These are phyloP conservation scores for Thera obeliscata DNA, from an alignment of 2,888 invertebrate genomes.

Conservation along the genomic window DNA sequence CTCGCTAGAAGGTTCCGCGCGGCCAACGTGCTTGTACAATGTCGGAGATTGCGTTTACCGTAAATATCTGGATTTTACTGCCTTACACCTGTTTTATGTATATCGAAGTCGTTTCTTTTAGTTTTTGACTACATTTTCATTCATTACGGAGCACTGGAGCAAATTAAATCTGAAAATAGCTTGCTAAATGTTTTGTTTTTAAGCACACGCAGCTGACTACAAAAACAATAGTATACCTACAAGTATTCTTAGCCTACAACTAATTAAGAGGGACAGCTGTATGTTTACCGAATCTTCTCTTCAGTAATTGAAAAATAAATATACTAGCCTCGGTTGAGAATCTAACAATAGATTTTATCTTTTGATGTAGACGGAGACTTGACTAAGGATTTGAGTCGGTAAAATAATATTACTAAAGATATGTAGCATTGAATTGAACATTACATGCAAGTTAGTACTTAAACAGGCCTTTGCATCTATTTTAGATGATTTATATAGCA, in stretches of 20 bases:
- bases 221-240: not conserved
- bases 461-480: too few relatives aligned
- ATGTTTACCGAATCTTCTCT: not conserved
- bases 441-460: too few relatives aligned
- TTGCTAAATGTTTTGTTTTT: slow-evolving; percentile 7
- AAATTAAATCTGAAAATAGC: not conserved
- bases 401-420: too few relatives aligned
- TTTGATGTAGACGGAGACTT: too few relatives aligned
- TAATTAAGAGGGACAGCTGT: not conserved
- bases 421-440: too few relatives aligned
- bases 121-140: slow-evolving; percentile 10
- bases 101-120: slow-evolving; percentile 19
- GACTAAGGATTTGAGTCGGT: too few relatives aligned
- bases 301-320: not conserved
- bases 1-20: slow-evolving; percentile 70
- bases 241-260: not conserved
- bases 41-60: slow-evolving; percentile 59
- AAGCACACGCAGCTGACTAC: slow-evolving; percentile 1
- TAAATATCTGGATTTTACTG: slow-evolving; percentile 64
- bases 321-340: not conserved
- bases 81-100: slow-evolving; percentile 34
- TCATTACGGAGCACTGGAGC: slow-evolving; percentile 3
- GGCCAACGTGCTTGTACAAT: slow-evolving; percentile 70
- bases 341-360: not conserved
- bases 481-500: too few relatives aligned